phyloP scores from a whole-genome alignment of 2,113 vertebrate species.

The Bubo blakistoni region DNA sequence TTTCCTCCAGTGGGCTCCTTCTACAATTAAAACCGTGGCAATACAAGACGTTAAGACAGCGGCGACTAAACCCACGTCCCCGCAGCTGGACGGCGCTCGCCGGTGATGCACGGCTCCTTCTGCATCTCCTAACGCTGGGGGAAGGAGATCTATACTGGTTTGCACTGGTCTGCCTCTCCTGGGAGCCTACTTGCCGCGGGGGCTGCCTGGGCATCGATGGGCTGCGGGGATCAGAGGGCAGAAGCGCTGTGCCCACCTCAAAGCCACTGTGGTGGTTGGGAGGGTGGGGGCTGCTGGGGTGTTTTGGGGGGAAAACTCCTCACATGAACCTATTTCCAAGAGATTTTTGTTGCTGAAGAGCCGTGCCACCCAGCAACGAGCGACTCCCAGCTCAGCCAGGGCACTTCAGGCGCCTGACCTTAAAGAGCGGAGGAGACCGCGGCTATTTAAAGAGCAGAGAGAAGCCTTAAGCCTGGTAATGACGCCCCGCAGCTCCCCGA shows the following conservation, averaged over 20 bases:
- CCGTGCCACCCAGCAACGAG: not conserved
- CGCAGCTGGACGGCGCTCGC: fast-evolving
- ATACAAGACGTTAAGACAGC: not conserved
- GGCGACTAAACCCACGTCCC: not conserved
- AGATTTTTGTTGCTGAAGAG: not conserved
- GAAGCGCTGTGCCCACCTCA: not conserved
- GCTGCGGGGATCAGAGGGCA: fast-evolving
- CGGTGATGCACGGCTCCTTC: not conserved
- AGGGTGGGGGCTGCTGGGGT: not conserved
- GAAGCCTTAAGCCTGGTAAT: not conserved
- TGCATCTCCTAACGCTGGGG: fast-evolving
- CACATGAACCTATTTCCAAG: not conserved
- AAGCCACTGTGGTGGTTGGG: not conserved
- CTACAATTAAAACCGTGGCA: fast-evolving
- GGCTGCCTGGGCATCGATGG: not conserved
- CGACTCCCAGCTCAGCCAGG: not conserved
- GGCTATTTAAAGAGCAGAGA: conserved; percentile 20
- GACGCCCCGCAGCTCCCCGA: not conserved
- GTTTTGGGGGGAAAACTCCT: not conserved
- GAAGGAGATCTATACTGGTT: not conserved
- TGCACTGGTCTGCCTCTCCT: not conserved
- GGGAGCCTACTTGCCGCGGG: too few relatives aligned
- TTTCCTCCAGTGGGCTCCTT: not conserved
- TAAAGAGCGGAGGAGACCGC: not conserved
- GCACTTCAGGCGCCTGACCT: not conserved